Percentiles rank a stretch among this genome's conserved stretches.
phyloP scores from a whole-genome alignment of 1,140 invertebrate species.

The Magallana ariakensis region DNA sequence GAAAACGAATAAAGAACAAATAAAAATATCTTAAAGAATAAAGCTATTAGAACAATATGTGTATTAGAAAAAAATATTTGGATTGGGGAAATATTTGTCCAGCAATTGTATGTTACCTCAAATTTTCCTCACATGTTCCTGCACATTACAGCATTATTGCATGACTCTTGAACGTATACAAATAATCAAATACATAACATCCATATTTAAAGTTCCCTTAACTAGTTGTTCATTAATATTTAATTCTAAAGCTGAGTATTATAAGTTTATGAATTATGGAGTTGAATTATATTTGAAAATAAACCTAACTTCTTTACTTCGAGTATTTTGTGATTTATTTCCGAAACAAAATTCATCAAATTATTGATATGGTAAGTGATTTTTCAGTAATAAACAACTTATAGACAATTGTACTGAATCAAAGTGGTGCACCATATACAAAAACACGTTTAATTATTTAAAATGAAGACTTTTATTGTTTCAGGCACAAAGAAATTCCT shows the following conservation, averaged over 20 bases:
- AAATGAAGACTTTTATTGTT: neutral
- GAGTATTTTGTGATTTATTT: neutral
- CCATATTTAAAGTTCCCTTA: neutral
- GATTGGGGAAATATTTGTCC: neutral
- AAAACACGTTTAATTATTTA: too few species aligned
- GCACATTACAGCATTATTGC: neutral
- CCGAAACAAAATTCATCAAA: neutral
- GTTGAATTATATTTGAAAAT: too few species aligned
- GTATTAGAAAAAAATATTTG: neutral
- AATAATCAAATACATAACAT: neutral
- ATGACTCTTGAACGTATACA: neutral
- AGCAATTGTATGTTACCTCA: neutral
- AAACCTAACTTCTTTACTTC: too few species aligned
- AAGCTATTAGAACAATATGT: neutral
- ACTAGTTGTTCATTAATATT: neutral
- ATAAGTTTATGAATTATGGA: too few species aligned
- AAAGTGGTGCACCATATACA: too few species aligned
- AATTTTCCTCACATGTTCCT: neutral
- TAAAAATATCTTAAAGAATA: neutral
- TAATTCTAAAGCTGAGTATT: too few species aligned
- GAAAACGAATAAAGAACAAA: neutral
- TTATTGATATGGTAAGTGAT: too few species aligned
- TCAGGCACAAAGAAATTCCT: constrained; percentile 71
- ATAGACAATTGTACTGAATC: too few species aligned
- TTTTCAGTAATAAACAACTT: too few species aligned